Evolutionary conservation across 1,140 invertebrate species (phyloP).

Genomic region (Steinernema feltiae): DNA sequence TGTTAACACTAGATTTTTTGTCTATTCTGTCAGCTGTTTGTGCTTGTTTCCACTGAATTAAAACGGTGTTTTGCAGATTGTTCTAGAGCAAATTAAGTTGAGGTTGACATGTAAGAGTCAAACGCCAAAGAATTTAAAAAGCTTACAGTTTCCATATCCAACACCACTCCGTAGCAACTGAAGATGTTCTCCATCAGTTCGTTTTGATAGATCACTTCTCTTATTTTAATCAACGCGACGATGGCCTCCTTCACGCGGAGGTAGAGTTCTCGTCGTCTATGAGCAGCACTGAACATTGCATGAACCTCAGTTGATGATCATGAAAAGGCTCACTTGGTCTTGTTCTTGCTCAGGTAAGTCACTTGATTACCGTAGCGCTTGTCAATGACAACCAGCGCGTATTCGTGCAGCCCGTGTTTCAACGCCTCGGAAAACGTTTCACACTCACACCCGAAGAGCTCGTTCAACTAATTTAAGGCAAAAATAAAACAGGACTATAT

Average conservation of each 20-base stretch:
- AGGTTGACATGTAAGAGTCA: too few species aligned
- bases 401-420: not conserved
- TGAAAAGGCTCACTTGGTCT: too few species aligned
- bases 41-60: too few species aligned
- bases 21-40: too few species aligned
- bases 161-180: not conserved
- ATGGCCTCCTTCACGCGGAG: not conserved
- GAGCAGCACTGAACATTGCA: not conserved
- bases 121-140: too few species aligned
- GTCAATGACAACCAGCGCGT: not conserved
- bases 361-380: not conserved
- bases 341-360: not conserved
- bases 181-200: not conserved
- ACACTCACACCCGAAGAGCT: not conserved
- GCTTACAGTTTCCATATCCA: not conserved
- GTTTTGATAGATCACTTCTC: not conserved
- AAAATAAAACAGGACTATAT: not conserved
- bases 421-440: not conserved
- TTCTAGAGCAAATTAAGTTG: too few species aligned
- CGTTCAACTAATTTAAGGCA: not conserved
- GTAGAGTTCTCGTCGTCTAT: not conserved
- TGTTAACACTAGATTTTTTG: too few species aligned
- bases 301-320: not conserved
- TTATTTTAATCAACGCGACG: not conserved
- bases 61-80: too few species aligned